A percentile compares a stretch with the other conserved stretches of the same genome.
Evolutionary conservation across 2,888 invertebrate genomes (phyloP).

Genomic region (Euzophera pinguis): DNA sequence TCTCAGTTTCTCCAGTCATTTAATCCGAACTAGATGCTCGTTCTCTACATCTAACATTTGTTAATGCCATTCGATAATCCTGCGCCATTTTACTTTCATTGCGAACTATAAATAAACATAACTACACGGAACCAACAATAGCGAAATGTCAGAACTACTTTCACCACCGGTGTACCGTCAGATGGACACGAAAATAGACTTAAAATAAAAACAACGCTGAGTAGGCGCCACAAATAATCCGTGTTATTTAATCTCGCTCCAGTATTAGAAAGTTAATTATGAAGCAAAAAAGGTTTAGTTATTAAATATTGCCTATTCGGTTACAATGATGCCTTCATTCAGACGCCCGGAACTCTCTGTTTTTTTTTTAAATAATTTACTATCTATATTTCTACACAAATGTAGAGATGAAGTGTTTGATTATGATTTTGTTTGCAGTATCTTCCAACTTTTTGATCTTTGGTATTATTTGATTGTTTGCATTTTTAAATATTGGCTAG

Average conservation of each 20-base stretch:
- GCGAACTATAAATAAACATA: slow-evolving; percentile 35
- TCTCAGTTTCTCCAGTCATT: neutral
- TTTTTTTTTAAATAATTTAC: too few species aligned
- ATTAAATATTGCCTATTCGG: slow-evolving; percentile 12
- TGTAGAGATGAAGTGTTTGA: too few species aligned
- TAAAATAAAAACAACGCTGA: slow-evolving; percentile 29
- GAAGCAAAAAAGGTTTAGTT: slow-evolving; percentile 21
- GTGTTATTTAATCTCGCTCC: slow-evolving; percentile 28
- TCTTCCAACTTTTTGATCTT: too few species aligned
- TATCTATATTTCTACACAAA: too few species aligned
- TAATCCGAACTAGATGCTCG: neutral
- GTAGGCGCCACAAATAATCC: slow-evolving; percentile 26
- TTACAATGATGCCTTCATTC: too few species aligned
- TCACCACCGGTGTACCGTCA: slow-evolving; percentile 29
- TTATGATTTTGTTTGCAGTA: too few species aligned
- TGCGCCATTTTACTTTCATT: slow-evolving; percentile 38
- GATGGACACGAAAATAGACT: slow-evolving; percentile 33
- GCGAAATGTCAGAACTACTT: slow-evolving; percentile 46
- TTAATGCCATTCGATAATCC: slow-evolving; percentile 27
- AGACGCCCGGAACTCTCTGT: too few species aligned
- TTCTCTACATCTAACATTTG: slow-evolving; percentile 23
- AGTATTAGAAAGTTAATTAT: slow-evolving; percentile 37
- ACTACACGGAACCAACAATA: slow-evolving; percentile 32
- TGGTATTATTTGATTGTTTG: too few species aligned
- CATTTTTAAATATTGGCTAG: too few species aligned